Base-by-base conservation (phyloP, 2,888 invertebrate species). In the Harpagoxenus sublaevis region DNA sequence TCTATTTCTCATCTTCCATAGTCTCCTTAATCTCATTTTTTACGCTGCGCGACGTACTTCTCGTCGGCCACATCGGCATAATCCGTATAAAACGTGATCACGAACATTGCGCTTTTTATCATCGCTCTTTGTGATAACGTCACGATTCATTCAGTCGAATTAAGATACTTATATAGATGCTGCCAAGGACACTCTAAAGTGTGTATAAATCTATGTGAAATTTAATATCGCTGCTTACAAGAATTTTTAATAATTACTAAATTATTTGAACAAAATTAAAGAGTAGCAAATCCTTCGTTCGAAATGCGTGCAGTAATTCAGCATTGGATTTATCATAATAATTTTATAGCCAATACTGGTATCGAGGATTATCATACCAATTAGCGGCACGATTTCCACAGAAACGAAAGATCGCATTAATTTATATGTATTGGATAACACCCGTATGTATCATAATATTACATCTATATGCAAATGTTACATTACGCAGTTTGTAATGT, bases 51-150 rank as follows among this genome's bases (percentile, higher is more conserved):
- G 73, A 77, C 83, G 79, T 85, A 86, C 75, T 83, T 85, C 84
- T 73, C 68, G 53, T 77, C 84, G 68, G 15, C 83, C 83, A 86
- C 84, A 89, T 89, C 88, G 85, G 60, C 84, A 86, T 89, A 89
- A 89, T 82, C 78, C 77, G 85, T 71, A 48, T 68, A 84, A 85
- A 84, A 77, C 78, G 65, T 53, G 51, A 15, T 39, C 42, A 68
- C 62, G 71, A 68, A 48, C 53, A 42, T 39, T 53, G 63, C 45
- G 53, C 48, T 39, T 53, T 53, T 65, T 35, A 48, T 48, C 31
- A 6, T 35, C 18, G 62, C 57, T 62, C 74, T 75, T 18, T 18
- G 23, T 42, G 10, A 73, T 28, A 57, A 57, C 12, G 18, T 57
- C 57, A 57, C 28, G 28, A 73, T 57, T 57, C 12, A 57, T 42